Conservation (phyloP, 1,140 invertebrate species). For the Diachasmimorpha longicaudata region DNA sequence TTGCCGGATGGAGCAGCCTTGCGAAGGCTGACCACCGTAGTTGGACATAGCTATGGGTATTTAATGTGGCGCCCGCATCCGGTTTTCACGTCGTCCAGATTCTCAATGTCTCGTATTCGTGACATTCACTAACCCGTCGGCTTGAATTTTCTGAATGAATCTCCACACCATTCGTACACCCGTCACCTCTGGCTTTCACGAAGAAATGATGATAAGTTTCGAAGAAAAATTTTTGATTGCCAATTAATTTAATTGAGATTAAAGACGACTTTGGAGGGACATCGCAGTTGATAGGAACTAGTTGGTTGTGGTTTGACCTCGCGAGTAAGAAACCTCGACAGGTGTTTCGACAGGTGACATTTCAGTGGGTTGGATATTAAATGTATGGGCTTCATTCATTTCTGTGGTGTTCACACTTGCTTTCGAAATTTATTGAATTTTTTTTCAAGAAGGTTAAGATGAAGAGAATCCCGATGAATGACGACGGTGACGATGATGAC, state of each 20-base stretch:
- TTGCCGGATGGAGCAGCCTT: background rate
- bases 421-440: too few relatives aligned
- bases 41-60: background rate
- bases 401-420: too few relatives aligned
- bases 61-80: slow-evolving; percentile 7
- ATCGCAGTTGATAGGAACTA: background rate
- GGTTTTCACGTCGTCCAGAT: background rate
- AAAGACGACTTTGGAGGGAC: background rate
- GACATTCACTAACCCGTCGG: background rate
- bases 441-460: too few relatives aligned
- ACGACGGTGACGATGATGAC: too few relatives aligned
- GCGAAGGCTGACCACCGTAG: slow-evolving; percentile 5
- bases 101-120: background rate
- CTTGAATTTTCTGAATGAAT: slow-evolving; percentile 2
- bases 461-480: too few relatives aligned
- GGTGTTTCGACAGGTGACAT: slow-evolving; percentile 2
- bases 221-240: background rate
- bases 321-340: background rate
- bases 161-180: background rate
- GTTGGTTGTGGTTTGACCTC: background rate
- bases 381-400: too few relatives aligned
- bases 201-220: background rate
- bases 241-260: slow-evolving; percentile 11
- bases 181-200: background rate
- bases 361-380: background rate